Base-by-base conservation (phyloP, 2,797 vertebrate species). In the Enteromius anoplus region DNA sequence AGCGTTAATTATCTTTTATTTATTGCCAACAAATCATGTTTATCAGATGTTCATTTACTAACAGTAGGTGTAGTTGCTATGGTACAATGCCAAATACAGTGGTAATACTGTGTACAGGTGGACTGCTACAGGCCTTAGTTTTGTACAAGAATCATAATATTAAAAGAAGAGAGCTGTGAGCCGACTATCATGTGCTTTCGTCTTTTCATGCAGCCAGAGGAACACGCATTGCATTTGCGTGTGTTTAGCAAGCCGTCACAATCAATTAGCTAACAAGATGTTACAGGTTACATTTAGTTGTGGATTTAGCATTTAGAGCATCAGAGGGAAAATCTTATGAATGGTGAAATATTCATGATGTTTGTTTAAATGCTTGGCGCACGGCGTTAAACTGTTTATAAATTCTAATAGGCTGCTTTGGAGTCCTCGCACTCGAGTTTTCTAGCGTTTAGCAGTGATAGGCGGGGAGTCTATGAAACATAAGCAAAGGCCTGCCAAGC, bases 331-430 rank as follows among this genome's bases (percentile, higher is more conserved):
- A 86, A 87, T 84, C 88, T 95, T 94, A 94, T 77, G 87, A 88
- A 88, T 77, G 68, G 89, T 95, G 87, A 95, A 95, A 95, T 93
- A 95, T 95, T 93, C 86, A 95, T 94, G 91, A 82, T 95, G 94
- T 95, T 95, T 94, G 93, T 94, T 91, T 92, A 88, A 93, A 92
- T 88, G 92, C 89, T 94, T 93, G 91, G 91, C 91, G 91, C 88
- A 89, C 86, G 87, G 86, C 87, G 84, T 92, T 92, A 92, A 93
- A 93, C 93, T 94, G 92, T 93, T 95, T 93, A 93, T 93, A 89
- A 93, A 93, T 94, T 94, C 93, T 91, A 94, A 94, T 92, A 88
- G 4, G 77, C 78, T 84, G 87, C 88, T 85, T 93, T 92, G 90
- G 93, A 93, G 91, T 93, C 93, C 91, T 87, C 88, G 87, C 66